Evolutionary conservation across 1,140 invertebrate species (phyloP), one percentile per base, ranked within the genome.

Genomic region (Wiebesia pumilae): DNA sequence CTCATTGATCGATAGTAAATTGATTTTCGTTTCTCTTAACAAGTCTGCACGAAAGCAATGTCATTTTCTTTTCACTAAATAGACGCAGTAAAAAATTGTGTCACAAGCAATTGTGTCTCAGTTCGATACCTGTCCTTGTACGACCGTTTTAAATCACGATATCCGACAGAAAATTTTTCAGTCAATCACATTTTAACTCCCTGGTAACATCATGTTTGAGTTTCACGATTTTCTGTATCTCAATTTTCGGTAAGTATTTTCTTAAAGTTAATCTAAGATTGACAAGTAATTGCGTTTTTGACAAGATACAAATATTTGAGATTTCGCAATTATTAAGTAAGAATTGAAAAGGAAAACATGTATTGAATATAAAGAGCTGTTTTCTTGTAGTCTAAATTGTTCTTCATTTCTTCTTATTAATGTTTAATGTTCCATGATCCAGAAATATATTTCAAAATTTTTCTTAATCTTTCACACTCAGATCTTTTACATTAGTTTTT

Each of bases 141-240:
- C 80, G 27, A 24, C 30, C 35, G 27, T 62, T 47, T 77, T 65
- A 65, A 78, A 78, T 84, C 83, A 84, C 83, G 83, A 33, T 54
- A 84, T 84, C 54, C 10, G 4, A 65, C 14, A 65, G n/a, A 69
- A 69, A 84, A 79, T 77, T 69, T 87, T 83, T 89, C 86, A 90
- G 90, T 89, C 84, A 84, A 71, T 83, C 78, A 85, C 51, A 78
- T 81, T 38, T 84, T 82, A 88, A 82, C 35, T 58, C 35, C 9
- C 67, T 69, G 79, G 54, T 47, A 89, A 82, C 77, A 62, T 73
- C 88, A 90, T 90, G 89, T 88, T 89, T 58, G 90, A 90, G 47
- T 86, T 89, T 75, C 82, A 89, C 84, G 90, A 90, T 81, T 89
- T 89, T 84, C n/a, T 89, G 43, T 58, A 86, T 10, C 87, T 90